Conservation (phyloP, 2,113 vertebrate genomes). For the Odobenus rosmarus region DNA sequence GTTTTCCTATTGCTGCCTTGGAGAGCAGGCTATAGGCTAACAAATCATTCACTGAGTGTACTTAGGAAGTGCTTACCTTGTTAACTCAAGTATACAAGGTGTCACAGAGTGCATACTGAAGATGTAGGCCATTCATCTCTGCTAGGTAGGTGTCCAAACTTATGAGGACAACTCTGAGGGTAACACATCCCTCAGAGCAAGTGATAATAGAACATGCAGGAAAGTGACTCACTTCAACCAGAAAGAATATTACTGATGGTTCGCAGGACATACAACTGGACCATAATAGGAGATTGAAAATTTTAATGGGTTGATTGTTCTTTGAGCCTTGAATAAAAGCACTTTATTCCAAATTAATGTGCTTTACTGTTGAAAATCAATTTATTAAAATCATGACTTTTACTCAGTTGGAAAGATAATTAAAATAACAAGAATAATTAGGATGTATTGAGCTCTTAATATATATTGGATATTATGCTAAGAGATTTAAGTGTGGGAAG, state of each 20-base stretch:
- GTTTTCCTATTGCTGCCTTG: too few relatives aligned
- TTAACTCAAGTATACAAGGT: neutral
- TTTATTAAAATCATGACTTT: neutral
- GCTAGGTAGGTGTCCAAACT: neutral
- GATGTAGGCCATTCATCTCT: neutral
- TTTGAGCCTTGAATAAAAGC: constrained; percentile 32
- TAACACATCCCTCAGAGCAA: neutral
- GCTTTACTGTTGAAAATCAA: neutral
- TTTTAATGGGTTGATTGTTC: neutral
- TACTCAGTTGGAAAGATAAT: neutral
- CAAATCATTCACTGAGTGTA: neutral
- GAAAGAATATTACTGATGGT: neutral
- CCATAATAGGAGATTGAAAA: neutral
- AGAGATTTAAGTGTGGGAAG: neutral
- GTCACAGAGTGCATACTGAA: neutral
- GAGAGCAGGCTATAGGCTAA: neutral
- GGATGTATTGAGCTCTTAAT: neutral
- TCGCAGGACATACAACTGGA: neutral
- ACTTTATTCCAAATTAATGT: constrained; percentile 1
- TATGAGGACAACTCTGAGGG: neutral
- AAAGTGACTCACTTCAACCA: neutral
- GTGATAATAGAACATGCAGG: neutral
- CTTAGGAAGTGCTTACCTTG: neutral
- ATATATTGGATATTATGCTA: neutral
- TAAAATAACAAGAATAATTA: neutral